A percentile compares a stretch with the other conserved stretches of the same genome.
These are phyloP conservation scores for Rhopilema esculentum DNA, from an alignment of 30 jellyfish, hydroid and myxozoan genomes.

Conservation along the genomic window DNA sequence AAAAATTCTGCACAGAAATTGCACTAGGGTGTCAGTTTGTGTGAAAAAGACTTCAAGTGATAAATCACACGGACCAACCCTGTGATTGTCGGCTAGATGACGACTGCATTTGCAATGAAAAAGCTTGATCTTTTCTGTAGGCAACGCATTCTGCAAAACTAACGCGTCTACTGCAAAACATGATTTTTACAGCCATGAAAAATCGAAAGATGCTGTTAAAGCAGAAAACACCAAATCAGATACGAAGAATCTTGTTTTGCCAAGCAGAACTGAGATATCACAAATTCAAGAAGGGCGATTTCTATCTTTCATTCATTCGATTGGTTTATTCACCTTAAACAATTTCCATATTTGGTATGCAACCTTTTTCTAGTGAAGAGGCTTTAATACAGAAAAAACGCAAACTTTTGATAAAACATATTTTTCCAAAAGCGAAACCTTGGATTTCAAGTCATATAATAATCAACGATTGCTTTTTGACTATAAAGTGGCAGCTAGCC, in stretches of 20 bases:
- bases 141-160: background rate
- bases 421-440: too few relatives aligned
- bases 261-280: background rate
- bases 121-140: background rate
- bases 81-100: background rate
- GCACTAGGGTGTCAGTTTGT: background rate
- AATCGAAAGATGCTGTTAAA: background rate
- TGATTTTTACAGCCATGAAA: background rate
- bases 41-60: background rate
- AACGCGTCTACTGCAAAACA: background rate
- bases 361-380: background rate
- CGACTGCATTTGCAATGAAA: background rate
- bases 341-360: background rate
- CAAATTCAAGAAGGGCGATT: too few relatives aligned
- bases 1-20: background rate
- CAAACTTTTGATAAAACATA: background rate
- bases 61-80: background rate
- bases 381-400: background rate
- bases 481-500: too few relatives aligned
- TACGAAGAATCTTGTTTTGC: background rate
- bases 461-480: too few relatives aligned
- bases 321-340: background rate
- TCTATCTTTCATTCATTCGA: background rate
- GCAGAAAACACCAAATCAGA: background rate
- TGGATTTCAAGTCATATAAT: too few relatives aligned